Conservation (phyloP, 2,797 vertebrate genomes). For the Chelonia mydas region DNA sequence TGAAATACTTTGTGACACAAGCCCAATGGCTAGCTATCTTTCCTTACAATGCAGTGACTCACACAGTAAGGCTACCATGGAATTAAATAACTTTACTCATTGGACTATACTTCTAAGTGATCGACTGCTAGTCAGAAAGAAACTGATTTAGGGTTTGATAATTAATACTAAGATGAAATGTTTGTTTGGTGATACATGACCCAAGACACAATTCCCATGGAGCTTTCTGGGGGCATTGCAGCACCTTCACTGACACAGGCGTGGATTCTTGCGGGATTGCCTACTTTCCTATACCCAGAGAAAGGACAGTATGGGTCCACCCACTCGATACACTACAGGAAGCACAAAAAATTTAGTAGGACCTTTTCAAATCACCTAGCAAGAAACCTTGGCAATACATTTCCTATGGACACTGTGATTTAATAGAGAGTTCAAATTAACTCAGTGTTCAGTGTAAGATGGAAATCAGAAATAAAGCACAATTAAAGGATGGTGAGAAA, state of each 20-base stretch:
- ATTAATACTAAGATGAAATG: not conserved
- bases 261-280: not conserved
- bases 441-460: constrained; percentile 65
- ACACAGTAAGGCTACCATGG: not conserved
- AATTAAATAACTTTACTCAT: not conserved
- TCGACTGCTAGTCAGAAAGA: constrained; percentile 4
- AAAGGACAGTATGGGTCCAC: not conserved
- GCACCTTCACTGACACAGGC: not conserved
- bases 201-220: not conserved
- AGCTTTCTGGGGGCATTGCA: not conserved
- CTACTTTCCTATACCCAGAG: not conserved
- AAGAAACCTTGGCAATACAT: not conserved
- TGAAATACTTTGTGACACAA: not conserved
- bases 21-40: not conserved
- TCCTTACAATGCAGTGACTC: not conserved
- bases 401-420: constrained; percentile 48
- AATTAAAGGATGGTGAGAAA: constrained; percentile 77
- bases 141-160: not conserved
- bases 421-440: constrained; percentile 53
- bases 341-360: constrained; percentile 69
- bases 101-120: not conserved
- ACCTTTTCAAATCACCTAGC: constrained; percentile 41
- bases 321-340: constrained; percentile 25
- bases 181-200: not conserved
- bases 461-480: constrained; percentile 77